These are phyloP conservation scores for Danio jaintianensis DNA, from an alignment of 2,797 vertebrate genomes.

Conservation along the genomic window DNA sequence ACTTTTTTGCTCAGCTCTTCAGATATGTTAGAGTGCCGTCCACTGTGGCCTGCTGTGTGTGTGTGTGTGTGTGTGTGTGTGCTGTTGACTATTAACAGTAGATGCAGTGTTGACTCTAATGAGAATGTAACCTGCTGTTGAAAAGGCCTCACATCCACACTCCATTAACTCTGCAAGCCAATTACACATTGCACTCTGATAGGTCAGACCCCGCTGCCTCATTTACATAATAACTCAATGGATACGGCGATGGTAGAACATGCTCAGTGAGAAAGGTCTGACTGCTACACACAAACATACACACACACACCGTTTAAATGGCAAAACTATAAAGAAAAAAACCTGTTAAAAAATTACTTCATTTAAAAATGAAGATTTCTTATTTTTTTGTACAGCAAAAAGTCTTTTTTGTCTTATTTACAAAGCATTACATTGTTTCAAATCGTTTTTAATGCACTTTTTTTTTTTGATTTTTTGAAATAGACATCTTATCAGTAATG, in stretches of 20 bases:
- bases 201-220: conserved; percentile 69
- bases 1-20: conserved; percentile 28
- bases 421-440: too few relatives aligned
- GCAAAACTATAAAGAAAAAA: conserved; percentile 3
- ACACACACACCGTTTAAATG: conserved; percentile 7
- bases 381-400: too few relatives aligned
- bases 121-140: conserved; percentile 59
- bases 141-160: conserved; percentile 63
- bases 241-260: conserved; percentile 53
- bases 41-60: conserved; percentile 36
- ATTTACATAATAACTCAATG: conserved; percentile 74
- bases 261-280: conserved; percentile 17
- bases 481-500: too few relatives aligned
- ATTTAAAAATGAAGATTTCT: too few relatives aligned
- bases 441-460: too few relatives aligned
- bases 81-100: conserved; percentile 56
- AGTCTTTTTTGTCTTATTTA: too few relatives aligned
- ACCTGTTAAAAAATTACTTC: not conserved
- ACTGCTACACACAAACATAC: not conserved
- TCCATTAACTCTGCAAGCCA: conserved; percentile 79
- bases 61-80: conserved; percentile 31
- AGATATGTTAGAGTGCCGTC: conserved; percentile 32
- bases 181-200: conserved; percentile 73
- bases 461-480: too few relatives aligned
- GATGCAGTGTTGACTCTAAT: conserved; percentile 57